phyloP scores from a whole-genome alignment of 2,888 invertebrate genomes.

The Drosophila aldrichi region DNA sequence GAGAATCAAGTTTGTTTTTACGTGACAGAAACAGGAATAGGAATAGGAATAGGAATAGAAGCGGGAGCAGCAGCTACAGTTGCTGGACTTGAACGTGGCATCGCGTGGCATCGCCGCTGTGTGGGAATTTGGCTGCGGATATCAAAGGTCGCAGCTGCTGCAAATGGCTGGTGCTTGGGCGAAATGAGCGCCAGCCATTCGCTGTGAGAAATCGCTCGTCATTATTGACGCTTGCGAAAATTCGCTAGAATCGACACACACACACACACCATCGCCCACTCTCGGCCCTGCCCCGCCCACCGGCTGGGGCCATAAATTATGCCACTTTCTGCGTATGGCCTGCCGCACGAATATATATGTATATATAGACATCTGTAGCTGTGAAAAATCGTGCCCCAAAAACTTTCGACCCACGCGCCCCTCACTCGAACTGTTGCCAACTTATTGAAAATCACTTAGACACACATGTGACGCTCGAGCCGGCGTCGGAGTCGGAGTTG shows the following conservation, averaged over 20 bases:
- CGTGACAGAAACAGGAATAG: constrained; percentile 54
- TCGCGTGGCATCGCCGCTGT: constrained; percentile 20
- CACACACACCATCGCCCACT: constrained; percentile 13
- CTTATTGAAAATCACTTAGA: constrained; percentile 81
- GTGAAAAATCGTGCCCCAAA: constrained; percentile 79
- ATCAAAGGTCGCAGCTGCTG: constrained; percentile 81
- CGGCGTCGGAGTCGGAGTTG: background rate
- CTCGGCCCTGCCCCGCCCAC: background rate
- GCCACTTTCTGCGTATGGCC: constrained; percentile 57
- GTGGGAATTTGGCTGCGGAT: constrained; percentile 57
- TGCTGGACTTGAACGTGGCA: background rate
- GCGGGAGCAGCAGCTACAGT: background rate
- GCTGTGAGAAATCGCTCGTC: constrained; percentile 80
- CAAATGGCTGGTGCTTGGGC: constrained; percentile 80
- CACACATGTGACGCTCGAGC: constrained; percentile 72
- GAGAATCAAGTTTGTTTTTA: constrained; percentile 81
- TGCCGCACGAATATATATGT: constrained; percentile 57
- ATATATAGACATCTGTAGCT: constrained; percentile 76
- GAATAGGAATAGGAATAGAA: constrained; percentile 1
- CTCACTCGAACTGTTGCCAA: constrained; percentile 49
- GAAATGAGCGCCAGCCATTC: constrained; percentile 60
- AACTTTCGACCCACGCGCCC: constrained; percentile 67
- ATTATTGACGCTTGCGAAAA: constrained; percentile 80
- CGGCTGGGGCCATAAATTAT: constrained; percentile 71
- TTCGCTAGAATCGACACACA: constrained; percentile 52